These are phyloP conservation scores for Actinopyga echinites DNA, from an alignment of 53 echinoderm and acorn worm genomes.

Conservation along the genomic window DNA sequence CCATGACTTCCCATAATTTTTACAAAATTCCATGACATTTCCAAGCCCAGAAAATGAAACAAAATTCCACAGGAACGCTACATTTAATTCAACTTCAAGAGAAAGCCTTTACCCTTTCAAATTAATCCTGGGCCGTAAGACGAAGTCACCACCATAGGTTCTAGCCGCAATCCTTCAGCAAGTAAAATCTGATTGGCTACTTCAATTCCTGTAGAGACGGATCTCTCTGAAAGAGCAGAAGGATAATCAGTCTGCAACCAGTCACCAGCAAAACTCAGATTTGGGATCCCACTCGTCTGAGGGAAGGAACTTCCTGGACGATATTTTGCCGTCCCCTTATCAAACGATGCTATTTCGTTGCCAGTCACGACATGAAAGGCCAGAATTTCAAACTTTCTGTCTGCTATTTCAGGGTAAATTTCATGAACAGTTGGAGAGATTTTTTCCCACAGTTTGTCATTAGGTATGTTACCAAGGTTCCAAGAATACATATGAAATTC, in stretches of 20 bases:
- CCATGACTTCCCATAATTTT: no score
- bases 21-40: no score
- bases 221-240: conserved; percentile 87
- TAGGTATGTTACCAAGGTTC: conserved; percentile 55
- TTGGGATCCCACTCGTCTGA: conserved; percentile 64
- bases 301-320: conserved; percentile 69
- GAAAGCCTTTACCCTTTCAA: neutral
- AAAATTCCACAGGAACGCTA: no score
- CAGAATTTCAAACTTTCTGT: conserved; percentile 65
- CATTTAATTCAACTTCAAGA: no score
- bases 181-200: conserved; percentile 93
- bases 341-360: conserved; percentile 70
- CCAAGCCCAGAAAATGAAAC: no score
- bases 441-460: conserved; percentile 71
- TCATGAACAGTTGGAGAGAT: conserved; percentile 75
- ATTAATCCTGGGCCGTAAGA: conserved; percentile 83
- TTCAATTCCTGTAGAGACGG: conserved; percentile 84
- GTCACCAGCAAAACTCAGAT: conserved; percentile 84
- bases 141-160: conserved; percentile 59
- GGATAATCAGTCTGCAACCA: conserved; percentile 93
- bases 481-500: conserved; percentile 82
- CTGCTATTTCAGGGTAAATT: conserved; percentile 88
- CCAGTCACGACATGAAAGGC: conserved; percentile 70
- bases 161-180: conserved; percentile 74
- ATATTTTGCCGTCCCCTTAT: conserved; percentile 56